These are phyloP conservation scores for Arctopsyche grandis DNA, from an alignment of 1,140 invertebrate species.

Conservation along the genomic window DNA sequence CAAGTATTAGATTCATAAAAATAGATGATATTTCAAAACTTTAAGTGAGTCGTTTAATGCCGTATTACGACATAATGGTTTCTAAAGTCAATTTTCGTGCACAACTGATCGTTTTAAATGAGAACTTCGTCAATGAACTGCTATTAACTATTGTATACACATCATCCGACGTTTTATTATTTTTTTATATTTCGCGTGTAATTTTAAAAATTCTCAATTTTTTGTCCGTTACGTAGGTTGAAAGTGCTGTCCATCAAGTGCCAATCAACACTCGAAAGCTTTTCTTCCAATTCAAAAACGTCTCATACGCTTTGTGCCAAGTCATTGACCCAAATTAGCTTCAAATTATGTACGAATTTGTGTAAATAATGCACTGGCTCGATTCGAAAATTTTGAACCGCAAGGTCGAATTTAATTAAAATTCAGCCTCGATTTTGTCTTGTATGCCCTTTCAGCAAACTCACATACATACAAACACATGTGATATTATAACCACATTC, in stretches of 20 bases:
- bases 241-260: conserved; percentile 13
- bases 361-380: not conserved
- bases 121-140: not conserved
- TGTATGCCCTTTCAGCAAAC: not conserved
- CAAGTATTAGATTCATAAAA: too few species aligned
- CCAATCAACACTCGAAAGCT: conserved; percentile 21
- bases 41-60: too few species aligned
- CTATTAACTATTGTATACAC: conserved; percentile 4
- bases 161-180: not conserved
- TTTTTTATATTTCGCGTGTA: too few species aligned
- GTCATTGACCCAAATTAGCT: conserved; percentile 26
- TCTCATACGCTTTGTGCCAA: not conserved
- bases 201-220: not conserved
- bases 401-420: not conserved
- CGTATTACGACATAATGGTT: too few species aligned
- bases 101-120: too few species aligned
- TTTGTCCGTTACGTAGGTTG: not conserved
- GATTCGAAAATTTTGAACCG: not conserved
- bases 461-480: too few species aligned
- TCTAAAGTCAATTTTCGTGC: too few species aligned
- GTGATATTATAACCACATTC: not conserved
- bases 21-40: too few species aligned
- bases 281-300: not conserved
- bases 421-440: not conserved
- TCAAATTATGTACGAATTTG: not conserved